Conservation (phyloP, 2,888 invertebrate species). For the Mesorhabditis belari region DNA sequence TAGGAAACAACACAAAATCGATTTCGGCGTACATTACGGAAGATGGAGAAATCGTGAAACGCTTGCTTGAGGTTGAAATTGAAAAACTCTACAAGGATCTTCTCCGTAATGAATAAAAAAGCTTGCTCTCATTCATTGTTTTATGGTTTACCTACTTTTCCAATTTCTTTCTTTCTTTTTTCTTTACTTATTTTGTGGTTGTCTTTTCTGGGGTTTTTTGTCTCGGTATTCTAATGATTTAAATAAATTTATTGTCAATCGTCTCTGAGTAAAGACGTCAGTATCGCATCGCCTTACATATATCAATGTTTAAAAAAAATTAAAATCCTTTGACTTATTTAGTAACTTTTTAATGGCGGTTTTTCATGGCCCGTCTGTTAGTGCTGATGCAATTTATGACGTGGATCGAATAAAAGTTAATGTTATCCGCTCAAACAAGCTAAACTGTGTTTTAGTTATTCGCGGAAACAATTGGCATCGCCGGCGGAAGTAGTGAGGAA, state of each 20-base stretch:
- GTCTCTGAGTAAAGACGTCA: too few relatives aligned
- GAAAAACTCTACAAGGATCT: conserved; percentile 32
- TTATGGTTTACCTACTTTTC: background rate
- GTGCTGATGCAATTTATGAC: background rate
- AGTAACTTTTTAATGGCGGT: background rate
- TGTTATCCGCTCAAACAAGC: background rate
- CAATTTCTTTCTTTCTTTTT: background rate
- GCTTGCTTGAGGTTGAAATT: conserved; percentile 37
- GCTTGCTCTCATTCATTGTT: background rate
- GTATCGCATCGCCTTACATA: too few relatives aligned
- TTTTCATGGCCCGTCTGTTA: background rate
- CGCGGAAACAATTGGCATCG: background rate
- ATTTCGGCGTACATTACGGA: conserved; percentile 47
- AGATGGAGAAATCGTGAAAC: conserved; percentile 42
- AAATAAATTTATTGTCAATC: too few relatives aligned
- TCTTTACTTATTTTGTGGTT: background rate
- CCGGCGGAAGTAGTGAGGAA: background rate
- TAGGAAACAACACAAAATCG: conserved; percentile 38
- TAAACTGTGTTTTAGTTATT: background rate
- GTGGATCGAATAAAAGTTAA: background rate
- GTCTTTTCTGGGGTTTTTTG: background rate
- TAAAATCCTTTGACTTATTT: too few relatives aligned
- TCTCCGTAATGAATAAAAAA: conserved; percentile 20
- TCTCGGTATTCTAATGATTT: too few relatives aligned
- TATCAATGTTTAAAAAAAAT: too few relatives aligned